Evolutionary conservation across 2,888 invertebrate genomes (phyloP).

Genomic region (Agriopis aurantiaria): DNA sequence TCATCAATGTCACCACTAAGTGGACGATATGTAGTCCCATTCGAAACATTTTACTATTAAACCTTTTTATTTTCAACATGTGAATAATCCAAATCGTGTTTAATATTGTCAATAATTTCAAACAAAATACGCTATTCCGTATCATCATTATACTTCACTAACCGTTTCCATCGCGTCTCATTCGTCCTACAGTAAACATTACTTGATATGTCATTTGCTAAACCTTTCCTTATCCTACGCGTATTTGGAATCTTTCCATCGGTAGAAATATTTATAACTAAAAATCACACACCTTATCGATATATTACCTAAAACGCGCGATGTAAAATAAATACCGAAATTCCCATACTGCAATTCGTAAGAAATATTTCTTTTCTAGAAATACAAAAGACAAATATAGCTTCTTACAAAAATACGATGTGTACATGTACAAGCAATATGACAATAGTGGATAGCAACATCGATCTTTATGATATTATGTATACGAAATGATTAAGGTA

Average conservation of each 20-base stretch:
- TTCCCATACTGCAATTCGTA: constrained; percentile 32
- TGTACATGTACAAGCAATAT: constrained; percentile 38
- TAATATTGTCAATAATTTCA: constrained; percentile 79
- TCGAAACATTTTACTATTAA: constrained; percentile 82
- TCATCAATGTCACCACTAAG: constrained; percentile 73
- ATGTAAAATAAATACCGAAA: constrained; percentile 51
- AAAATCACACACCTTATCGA: constrained; percentile 81
- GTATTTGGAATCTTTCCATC: constrained; percentile 85
- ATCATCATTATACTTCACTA: constrained; percentile 69
- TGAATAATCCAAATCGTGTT: constrained; percentile 70
- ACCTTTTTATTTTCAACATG: constrained; percentile 79
- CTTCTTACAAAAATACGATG: constrained; percentile 35
- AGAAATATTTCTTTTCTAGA: constrained; percentile 30
- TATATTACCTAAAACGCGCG: constrained; percentile 72
- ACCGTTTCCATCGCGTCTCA: constrained; percentile 57
- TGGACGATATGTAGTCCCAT: constrained; percentile 81
- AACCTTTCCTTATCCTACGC: constrained; percentile 67
- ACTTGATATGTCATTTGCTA: constrained; percentile 85
- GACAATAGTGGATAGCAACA: constrained; percentile 56
- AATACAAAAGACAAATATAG: constrained; percentile 32
- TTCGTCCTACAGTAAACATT: constrained; percentile 69
- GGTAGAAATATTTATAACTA: constrained; percentile 77
- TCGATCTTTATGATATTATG: constrained; percentile 59
- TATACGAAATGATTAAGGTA: constrained; percentile 66
- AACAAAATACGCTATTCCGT: constrained; percentile 67